Base-by-base conservation (phyloP, 1,140 invertebrate species). In the Pachyrhynchus sulphureomaculatus region DNA sequence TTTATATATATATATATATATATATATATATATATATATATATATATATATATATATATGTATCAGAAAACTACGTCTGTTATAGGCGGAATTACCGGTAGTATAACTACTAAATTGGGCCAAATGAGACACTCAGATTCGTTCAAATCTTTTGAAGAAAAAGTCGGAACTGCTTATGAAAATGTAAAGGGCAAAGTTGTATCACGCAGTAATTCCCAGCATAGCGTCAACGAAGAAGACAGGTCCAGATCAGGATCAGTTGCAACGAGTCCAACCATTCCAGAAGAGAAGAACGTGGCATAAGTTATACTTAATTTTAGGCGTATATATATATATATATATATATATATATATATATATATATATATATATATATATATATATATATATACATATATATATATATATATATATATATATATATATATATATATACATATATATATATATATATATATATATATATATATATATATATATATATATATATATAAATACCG, bases 51-150 rank as follows among this genome's bases (percentile, higher is more conserved):
- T 26, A 26, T 26, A 26, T 26, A 26, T 26, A 26, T 26, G 8
- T 96, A 91, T 79, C 92, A 95, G 83, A 95, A 93, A 80, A 96
- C 94, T 9, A 87, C 90, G 13, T 90, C 91, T 58, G 86, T 95
- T 39, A 82, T 97, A 51, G 91, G 92, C 47, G 91, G 89, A 47
- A 84, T 96, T 71, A 92, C 92, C 34, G 88, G 88, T 42, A 91
- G 88, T 59, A 83, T 93, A 67, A 84, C 88, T 37, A 86, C 82
- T 68, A 93, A 96, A 81, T 75, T 97, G 42, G 93, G 93, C 47
- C 92, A 94, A 79, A 92, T 96, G 82, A 89, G 93, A 73, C 97
- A 98, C 80, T 98, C 96, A 1, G 91, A 95, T 53, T 93, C 95
- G 45, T 98, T 98, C 82, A 89, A 93, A 73, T 96, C 94, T 20